Percentiles rank a stretch among this genome's conserved stretches.
Evolutionary conservation across 2,113 vertebrate genomes (phyloP).

Genomic region (Anolis sagrei): DNA sequence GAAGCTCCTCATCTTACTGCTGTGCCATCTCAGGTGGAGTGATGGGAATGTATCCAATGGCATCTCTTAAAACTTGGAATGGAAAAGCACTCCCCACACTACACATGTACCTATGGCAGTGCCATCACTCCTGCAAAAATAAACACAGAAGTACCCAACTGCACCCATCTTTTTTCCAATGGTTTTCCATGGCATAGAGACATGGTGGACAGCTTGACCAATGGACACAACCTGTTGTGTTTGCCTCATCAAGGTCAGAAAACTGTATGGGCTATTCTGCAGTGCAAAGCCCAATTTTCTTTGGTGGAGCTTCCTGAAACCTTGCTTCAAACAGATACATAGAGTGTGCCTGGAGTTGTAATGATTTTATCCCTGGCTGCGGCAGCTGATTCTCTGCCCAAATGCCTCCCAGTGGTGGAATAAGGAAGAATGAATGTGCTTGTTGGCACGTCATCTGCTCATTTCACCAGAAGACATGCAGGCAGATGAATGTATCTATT

Average conservation of each 20-base stretch:
- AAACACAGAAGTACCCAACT: not conserved
- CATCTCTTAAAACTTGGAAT: not conserved
- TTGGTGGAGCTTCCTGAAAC: not conserved
- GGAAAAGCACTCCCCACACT: not conserved
- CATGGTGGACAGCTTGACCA: not conserved
- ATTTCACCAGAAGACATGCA: not conserved
- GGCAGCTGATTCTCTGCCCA: not conserved
- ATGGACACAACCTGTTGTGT: not conserved
- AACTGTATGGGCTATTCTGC: not conserved
- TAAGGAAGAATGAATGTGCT: not conserved
- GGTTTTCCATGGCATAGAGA: not conserved
- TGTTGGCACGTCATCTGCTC: not conserved
- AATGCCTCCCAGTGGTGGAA: not conserved
- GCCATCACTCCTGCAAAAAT: no score
- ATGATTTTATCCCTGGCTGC: not conserved
- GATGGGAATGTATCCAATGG: not conserved
- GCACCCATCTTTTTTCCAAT: not conserved
- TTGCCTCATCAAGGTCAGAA: not conserved
- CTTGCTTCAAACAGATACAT: not conserved
- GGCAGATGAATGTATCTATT: not conserved
- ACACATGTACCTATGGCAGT: not conserved
- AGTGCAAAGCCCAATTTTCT: not conserved
- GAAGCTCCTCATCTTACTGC: not conserved
- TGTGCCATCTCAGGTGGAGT: not conserved
- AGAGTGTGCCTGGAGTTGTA: not conserved